These are phyloP conservation scores for Amblyjoppa fuscipennis DNA, from an alignment of 2,888 invertebrate genomes.

Conservation along the genomic window DNA sequence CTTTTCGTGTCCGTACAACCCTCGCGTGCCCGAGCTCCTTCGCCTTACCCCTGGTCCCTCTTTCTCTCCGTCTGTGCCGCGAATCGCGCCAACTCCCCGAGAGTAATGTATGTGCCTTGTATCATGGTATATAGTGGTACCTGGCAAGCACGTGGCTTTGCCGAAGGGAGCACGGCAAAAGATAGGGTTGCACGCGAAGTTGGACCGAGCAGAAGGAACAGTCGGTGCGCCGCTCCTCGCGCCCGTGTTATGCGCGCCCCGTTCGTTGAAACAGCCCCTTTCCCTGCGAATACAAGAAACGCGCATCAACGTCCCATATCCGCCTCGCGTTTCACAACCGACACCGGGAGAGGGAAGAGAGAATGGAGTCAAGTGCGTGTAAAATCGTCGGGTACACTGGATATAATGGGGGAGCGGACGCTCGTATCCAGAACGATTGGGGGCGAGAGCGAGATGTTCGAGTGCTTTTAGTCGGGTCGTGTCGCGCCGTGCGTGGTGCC, in stretches of 20 bases:
- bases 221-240: conserved; percentile 47
- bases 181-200: conserved; percentile 67
- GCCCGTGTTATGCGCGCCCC: conserved; percentile 52
- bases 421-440: conserved; percentile 50
- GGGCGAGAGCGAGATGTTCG: conserved; percentile 69
- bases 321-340: conserved; percentile 31
- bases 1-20: conserved; percentile 68
- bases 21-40: conserved; percentile 67
- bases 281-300: conserved; percentile 28
- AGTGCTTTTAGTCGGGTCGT: conserved; percentile 62
- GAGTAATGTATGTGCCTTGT: conserved; percentile 51
- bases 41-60: conserved; percentile 51
- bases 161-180: conserved; percentile 46
- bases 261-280: conserved; percentile 30
- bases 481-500: conserved; percentile 71
- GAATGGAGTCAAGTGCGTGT: conserved; percentile 88
- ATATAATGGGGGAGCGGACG: conserved; percentile 80
- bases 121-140: conserved; percentile 50
- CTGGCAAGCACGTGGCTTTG: conserved; percentile 65
- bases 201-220: conserved; percentile 59
- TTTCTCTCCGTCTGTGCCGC: conserved; percentile 34
- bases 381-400: conserved; percentile 85
- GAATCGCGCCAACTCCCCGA: conserved; percentile 57
- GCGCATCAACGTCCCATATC: conserved; percentile 33
- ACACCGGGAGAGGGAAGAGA: conserved; percentile 62